Conservation (phyloP, 2,888 invertebrate genomes). For the Drosophila buzzatii region DNA sequence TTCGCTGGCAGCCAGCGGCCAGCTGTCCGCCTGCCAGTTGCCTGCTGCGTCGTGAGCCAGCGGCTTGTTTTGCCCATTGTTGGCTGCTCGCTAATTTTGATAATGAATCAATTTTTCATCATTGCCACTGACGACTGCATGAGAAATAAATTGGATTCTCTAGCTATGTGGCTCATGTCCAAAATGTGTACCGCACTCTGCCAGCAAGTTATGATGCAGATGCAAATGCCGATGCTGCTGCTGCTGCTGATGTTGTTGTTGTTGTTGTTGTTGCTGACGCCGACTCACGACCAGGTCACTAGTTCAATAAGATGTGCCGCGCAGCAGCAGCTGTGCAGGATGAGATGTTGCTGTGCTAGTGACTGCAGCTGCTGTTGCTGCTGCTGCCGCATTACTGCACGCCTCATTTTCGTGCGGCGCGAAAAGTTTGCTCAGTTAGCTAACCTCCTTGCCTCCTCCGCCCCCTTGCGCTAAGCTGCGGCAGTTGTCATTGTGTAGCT, state of each 20-base stretch:
- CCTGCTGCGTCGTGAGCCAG: slow-evolving; percentile 68
- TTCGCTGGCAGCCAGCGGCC: slow-evolving; percentile 21
- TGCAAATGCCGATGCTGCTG: slow-evolving; percentile 20
- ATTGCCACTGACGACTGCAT: slow-evolving; percentile 70
- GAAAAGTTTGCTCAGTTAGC: slow-evolving; percentile 66
- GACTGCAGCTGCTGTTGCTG: neutral
- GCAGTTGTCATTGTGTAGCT: slow-evolving; percentile 64
- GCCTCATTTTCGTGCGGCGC: slow-evolving; percentile 76
- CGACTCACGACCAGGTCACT: slow-evolving; percentile 83
- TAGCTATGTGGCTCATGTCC: slow-evolving; percentile 41
- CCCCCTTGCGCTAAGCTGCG: neutral
- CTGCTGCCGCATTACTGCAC: slow-evolving; percentile 52
- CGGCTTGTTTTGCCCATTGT: slow-evolving; percentile 72
- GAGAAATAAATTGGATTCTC: slow-evolving; percentile 77
- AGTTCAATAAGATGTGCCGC: slow-evolving; percentile 77
- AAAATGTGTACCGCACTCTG: slow-evolving; percentile 53
- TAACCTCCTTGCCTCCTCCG: neutral
- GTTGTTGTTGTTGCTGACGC: slow-evolving; percentile 31
- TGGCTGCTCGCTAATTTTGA: slow-evolving; percentile 78
- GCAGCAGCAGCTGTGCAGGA: slow-evolving; percentile 59
- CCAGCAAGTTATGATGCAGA: slow-evolving; percentile 66
- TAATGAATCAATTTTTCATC: slow-evolving; percentile 81
- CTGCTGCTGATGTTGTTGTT: slow-evolving; percentile 8
- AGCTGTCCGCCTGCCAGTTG: slow-evolving; percentile 20
- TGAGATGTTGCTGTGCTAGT: slow-evolving; percentile 23